Evolutionary conservation across 2,888 invertebrate species (phyloP).

Genomic region (Camponotus fellah): DNA sequence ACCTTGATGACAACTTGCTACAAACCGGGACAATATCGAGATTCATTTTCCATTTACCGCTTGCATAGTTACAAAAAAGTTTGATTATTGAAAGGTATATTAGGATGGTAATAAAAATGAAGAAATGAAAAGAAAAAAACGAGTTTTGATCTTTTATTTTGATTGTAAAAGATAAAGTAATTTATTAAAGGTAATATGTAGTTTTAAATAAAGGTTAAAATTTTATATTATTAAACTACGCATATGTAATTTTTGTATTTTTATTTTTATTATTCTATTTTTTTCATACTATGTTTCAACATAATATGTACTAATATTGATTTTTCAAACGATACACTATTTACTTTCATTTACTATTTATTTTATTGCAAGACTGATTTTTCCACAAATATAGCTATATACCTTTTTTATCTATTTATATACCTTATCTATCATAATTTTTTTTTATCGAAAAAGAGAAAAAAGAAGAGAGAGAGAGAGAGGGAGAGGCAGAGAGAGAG

Average conservation of each 20-base stretch:
- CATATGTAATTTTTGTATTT: neutral
- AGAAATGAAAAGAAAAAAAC: neutral
- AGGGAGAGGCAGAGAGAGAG: too few relatives aligned
- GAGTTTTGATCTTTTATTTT: neutral
- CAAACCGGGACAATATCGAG: slow-evolving; percentile 59
- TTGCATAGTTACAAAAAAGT: slow-evolving; percentile 10
- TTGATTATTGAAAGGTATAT: slow-evolving; percentile 16
- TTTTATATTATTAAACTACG: neutral
- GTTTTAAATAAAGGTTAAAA: neutral
- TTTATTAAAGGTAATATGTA: neutral
- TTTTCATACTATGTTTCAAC: neutral
- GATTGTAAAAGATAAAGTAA: neutral
- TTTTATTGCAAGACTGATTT: neutral
- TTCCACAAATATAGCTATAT: neutral
- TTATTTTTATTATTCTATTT: neutral
- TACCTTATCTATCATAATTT: neutral
- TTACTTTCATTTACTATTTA: neutral
- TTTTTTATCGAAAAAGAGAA: neutral
- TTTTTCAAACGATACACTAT: neutral
- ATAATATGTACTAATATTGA: neutral
- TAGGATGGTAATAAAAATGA: neutral
- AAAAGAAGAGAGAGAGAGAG: neutral
- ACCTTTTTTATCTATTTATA: too few relatives aligned
- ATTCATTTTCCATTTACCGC: slow-evolving; percentile 32
- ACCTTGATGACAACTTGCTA: slow-evolving; percentile 60